These are phyloP conservation scores for Actinia tenebrosa DNA, from an alignment of 64 coral and sea anemone genomes.

Conservation along the genomic window DNA sequence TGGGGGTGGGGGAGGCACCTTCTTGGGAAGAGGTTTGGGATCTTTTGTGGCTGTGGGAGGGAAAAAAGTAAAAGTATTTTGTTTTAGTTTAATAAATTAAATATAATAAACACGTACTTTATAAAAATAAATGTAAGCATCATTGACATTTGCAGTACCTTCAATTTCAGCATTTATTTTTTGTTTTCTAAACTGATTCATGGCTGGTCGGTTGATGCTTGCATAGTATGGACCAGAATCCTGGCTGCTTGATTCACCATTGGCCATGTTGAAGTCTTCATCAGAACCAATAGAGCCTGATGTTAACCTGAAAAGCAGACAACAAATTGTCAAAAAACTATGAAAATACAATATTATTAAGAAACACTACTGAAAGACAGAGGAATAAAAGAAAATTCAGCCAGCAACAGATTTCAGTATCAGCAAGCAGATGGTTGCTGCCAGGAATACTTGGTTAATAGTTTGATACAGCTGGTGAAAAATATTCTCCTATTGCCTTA, in stretches of 20 bases:
- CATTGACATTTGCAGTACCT: conserved; percentile 28
- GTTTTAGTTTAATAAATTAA: background rate
- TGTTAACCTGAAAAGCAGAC: conserved; percentile 66
- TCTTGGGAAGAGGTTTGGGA: conserved; percentile 48
- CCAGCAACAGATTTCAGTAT: background rate
- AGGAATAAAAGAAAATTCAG: too few species aligned
- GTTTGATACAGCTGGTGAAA: too few species aligned
- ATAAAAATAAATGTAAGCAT: background rate
- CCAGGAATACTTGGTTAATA: too few species aligned
- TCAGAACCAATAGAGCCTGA: conserved; percentile 78
- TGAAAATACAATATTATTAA: background rate
- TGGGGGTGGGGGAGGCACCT: conserved; percentile 30
- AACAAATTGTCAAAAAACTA: background rate
- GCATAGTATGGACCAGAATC: conserved; percentile 27
- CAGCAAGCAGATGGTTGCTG: too few species aligned
- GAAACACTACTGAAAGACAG: background rate
- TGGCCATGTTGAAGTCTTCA: conserved; percentile 75
- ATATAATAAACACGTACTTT: too few species aligned
- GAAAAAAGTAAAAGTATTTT: background rate
- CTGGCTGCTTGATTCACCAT: conserved; percentile 47
- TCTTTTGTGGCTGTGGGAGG: conserved; percentile 55
- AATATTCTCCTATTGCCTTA: too few species aligned
- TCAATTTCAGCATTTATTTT: conserved; percentile 79
- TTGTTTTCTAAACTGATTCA: conserved; percentile 82
- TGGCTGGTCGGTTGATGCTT: conserved; percentile 48